phyloP scores from a whole-genome alignment of 2,113 vertebrate species.

The Chauna torquata region DNA sequence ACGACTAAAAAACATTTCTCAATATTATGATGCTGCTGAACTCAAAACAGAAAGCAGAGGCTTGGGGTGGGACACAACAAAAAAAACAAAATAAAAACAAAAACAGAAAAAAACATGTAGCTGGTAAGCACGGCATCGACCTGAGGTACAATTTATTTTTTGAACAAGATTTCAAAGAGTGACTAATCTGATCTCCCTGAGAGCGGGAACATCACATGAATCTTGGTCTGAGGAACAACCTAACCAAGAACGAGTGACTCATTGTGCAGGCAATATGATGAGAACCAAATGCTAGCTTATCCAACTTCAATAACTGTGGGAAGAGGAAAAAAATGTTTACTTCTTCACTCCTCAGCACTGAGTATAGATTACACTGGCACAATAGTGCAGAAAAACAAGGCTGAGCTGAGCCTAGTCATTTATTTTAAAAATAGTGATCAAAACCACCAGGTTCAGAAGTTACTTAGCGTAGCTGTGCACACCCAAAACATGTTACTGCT shows the following conservation, averaged over 20 bases:
- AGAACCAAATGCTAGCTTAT: slow-evolving; percentile 47
- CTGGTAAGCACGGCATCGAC: neutral
- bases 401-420: neutral
- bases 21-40: neutral
- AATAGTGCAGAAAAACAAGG: neutral
- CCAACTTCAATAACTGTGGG: neutral
- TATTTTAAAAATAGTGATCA: neutral
- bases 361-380: neutral
- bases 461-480: neutral
- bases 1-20: neutral
- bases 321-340: neutral
- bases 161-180: slow-evolving; percentile 41
- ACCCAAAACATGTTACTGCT: neutral
- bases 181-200: slow-evolving; percentile 36
- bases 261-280: slow-evolving; percentile 31
- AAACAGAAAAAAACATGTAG: neutral
- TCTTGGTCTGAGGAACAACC: slow-evolving; percentile 34
- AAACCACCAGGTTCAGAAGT: neutral
- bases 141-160: neutral
- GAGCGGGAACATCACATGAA: slow-evolving; percentile 45
- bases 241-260: slow-evolving; percentile 51
- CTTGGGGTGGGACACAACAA: too few species aligned
- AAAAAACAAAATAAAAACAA: neutral
- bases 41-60: neutral
- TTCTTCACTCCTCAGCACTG: neutral